Evolutionary conservation across 2,888 invertebrate genomes (phyloP).

Genomic region (Cepaea hortensis): DNA sequence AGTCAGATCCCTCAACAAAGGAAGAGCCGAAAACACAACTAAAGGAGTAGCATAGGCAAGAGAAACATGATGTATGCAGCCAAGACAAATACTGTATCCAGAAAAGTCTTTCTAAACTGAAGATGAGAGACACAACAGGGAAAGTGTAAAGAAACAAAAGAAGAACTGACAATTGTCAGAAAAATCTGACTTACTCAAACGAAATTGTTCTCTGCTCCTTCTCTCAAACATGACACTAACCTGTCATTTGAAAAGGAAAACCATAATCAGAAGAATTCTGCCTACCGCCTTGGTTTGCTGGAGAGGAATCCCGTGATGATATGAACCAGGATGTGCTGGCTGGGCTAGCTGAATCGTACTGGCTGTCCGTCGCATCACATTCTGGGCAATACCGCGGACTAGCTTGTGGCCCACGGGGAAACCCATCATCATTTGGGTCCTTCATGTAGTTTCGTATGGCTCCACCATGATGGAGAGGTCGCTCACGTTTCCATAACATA

Average conservation of each 20-base stretch:
- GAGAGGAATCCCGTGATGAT: constrained; percentile 61
- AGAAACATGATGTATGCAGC: no score
- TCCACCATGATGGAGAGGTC: constrained; percentile 73
- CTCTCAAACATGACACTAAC: neutral
- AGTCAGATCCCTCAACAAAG: no score
- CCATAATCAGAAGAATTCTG: neutral
- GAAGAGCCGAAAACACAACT: no score
- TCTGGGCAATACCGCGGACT: constrained; percentile 63
- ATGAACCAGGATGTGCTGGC: constrained; percentile 66
- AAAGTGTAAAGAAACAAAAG: no score
- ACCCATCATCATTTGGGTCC: constrained; percentile 68
- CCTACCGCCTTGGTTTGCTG: constrained; percentile 21
- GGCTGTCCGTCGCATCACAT: constrained; percentile 63
- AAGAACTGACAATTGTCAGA: no score
- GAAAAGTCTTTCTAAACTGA: no score
- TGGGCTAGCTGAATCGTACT: constrained; percentile 70
- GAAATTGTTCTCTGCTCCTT: no score
- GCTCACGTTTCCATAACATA: constrained; percentile 69
- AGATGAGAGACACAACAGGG: no score
- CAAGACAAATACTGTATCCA: no score
- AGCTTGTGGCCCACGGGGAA: constrained; percentile 71
- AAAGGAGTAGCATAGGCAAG: no score
- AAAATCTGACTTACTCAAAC: no score
- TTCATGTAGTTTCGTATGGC: constrained; percentile 71
- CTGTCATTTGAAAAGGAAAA: neutral